Conservation (phyloP, 2,888 invertebrate species). For the Habrosyne pyritoides region DNA sequence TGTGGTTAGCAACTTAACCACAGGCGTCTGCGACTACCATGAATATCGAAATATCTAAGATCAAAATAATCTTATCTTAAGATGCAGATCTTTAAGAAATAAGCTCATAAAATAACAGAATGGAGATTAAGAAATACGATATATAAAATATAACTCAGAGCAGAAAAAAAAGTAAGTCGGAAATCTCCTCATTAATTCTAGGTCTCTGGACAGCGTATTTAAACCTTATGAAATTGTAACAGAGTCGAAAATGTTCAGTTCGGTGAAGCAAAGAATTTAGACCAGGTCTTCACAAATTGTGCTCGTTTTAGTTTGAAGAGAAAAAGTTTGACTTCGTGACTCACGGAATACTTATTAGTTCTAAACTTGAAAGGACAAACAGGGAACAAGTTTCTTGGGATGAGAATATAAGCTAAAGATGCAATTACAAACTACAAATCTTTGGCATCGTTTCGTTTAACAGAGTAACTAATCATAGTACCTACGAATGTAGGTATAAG, state of each 20-base stretch:
- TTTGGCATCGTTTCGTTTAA: not conserved
- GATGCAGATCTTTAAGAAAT: not conserved
- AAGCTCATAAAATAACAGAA: not conserved
- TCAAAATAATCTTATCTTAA: not conserved
- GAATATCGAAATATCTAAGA: not conserved
- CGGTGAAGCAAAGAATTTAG: not conserved
- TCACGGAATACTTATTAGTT: not conserved
- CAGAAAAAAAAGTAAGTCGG: slow-evolving; percentile 24
- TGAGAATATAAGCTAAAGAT: not conserved
- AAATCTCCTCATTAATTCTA: slow-evolving; percentile 37
- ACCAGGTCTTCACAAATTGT: not conserved
- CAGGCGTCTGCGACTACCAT: not conserved
- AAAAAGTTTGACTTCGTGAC: not conserved
- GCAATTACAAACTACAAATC: not conserved
- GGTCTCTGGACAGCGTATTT: slow-evolving; percentile 28
- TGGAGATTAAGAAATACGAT: slow-evolving; percentile 22
- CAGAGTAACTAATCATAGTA: not conserved
- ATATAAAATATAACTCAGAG: slow-evolving; percentile 22
- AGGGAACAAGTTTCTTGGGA: not conserved
- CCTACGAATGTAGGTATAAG: not conserved
- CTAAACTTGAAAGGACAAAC: not conserved
- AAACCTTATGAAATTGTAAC: slow-evolving; percentile 26
- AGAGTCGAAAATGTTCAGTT: slow-evolving; percentile 29
- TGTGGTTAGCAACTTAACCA: not conserved
- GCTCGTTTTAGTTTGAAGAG: not conserved